Evolutionary conservation across 2,888 invertebrate genomes (phyloP), one percentile per base, ranked within the genome.

Genomic region (Argynnis bischoffii): DNA sequence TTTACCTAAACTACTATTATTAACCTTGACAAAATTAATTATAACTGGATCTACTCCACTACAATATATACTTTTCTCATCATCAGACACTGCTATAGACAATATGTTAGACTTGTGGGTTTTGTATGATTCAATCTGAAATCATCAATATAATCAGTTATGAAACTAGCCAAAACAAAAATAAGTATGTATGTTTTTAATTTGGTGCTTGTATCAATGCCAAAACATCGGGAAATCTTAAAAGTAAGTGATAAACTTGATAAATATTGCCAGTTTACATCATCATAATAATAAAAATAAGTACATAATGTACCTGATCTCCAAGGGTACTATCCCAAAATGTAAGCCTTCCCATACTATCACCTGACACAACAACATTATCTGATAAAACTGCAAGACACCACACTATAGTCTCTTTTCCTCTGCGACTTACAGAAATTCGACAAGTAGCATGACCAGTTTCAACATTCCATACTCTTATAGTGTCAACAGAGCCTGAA

Each of bases 301-400:
- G 0, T 35, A 35, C 21, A 53, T 31, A 55, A 46, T 0, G 21
- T 2, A 92, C 92, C 79, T 96, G 94, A 11, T 96, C 95, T 13
- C 97, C 98, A 64, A 95, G 87, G 69, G 93, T 93, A 14, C 96
- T 96, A 91, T 98, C 97, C 98, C 98, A 99, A 80, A 99, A 96
- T 18, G 96, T 96, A 1, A 98, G 93, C 78, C 95, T 94, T 0
- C 99, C 99, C 46, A 96, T 92, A 76, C 89, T 92, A 83, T 99
- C 99, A 0, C 98, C 98, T 70, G 97, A 96, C 15, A 98, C 95
- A 54, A 99, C 95, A 8, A 96, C 95, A 78, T 97, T 95, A 81
- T 98, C 96, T 56, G 94, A 94, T 0, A 97, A 94, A 2, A 98
- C 94, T 47, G 94, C 95, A n/a, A 99, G 85, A 73, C 96, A 95